These are phyloP conservation scores for Ornithorhynchus anatinus DNA, from an alignment of 2,113 vertebrate genomes.

Conservation along the genomic window DNA sequence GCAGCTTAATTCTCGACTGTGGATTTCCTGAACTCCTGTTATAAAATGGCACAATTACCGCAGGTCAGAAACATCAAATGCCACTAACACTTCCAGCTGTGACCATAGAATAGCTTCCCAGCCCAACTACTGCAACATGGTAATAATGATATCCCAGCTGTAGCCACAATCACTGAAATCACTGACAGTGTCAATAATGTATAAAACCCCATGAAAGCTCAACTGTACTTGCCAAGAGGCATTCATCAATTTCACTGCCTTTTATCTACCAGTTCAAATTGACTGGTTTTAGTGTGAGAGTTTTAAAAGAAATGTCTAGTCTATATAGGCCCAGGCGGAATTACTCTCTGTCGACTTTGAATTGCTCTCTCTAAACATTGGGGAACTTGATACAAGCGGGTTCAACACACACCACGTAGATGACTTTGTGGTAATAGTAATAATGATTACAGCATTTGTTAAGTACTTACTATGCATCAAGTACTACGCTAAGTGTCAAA, in stretches of 20 bases:
- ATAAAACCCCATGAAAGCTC: conserved; percentile 65
- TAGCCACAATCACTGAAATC: conserved; percentile 69
- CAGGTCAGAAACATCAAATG: conserved; percentile 71
- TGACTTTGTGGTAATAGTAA: no score
- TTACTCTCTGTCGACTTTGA: conserved; percentile 49
- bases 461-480: no score
- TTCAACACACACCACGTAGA: no score
- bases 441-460: no score
- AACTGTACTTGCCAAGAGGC: conserved; percentile 63
- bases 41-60: conserved; percentile 64
- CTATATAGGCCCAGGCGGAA: conserved; percentile 58
- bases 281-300: conserved; percentile 52
- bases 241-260: conserved; percentile 64
- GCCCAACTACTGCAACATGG: conserved; percentile 61
- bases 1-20: conserved; percentile 45
- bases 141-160: conserved; percentile 71
- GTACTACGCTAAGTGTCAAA: no score
- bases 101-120: conserved; percentile 65
- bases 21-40: conserved; percentile 55
- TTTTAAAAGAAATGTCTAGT: conserved; percentile 62
- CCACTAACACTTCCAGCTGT: conserved; percentile 70
- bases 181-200: conserved; percentile 63
- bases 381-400: no score
- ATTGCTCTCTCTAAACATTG: conserved; percentile 68
- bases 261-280: conserved; percentile 61